Conservation (phyloP, 2,888 invertebrate genomes). For the Acleris cristana region DNA sequence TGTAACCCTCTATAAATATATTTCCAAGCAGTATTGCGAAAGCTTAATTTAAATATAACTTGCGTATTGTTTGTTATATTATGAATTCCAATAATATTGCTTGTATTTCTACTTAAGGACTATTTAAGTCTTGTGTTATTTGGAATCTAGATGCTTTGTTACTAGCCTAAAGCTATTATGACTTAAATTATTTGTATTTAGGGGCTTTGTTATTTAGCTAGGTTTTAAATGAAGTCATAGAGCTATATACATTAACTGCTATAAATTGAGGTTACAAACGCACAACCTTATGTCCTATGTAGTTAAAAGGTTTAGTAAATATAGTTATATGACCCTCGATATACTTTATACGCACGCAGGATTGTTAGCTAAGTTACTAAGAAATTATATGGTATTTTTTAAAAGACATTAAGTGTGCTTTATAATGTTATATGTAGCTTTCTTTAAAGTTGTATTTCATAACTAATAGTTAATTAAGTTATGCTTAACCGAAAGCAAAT, state of each 20-base stretch:
- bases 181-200: too few relatives aligned
- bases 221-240: too few relatives aligned
- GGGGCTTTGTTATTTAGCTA: too few relatives aligned
- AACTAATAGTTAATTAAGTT: neutral
- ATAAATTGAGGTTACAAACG: slow-evolving; percentile 13
- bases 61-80: too few relatives aligned
- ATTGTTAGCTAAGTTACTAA: slow-evolving; percentile 25
- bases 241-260: neutral
- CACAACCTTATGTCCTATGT: slow-evolving; percentile 35
- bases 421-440: neutral
- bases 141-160: too few relatives aligned
- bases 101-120: too few relatives aligned
- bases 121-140: too few relatives aligned
- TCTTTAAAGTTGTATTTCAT: neutral
- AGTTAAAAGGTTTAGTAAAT: slow-evolving; percentile 4
- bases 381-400: slow-evolving; percentile 11
- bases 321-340: slow-evolving; percentile 15
- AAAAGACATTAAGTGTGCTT: slow-evolving; percentile 26
- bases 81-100: too few relatives aligned
- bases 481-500: neutral
- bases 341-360: slow-evolving; percentile 26
- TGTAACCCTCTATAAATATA: too few relatives aligned
- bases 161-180: too few relatives aligned
- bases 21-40: too few relatives aligned
- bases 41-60: too few relatives aligned